Conservation (phyloP, 1,140 invertebrate species). For the Rhyacophila brunnea region DNA sequence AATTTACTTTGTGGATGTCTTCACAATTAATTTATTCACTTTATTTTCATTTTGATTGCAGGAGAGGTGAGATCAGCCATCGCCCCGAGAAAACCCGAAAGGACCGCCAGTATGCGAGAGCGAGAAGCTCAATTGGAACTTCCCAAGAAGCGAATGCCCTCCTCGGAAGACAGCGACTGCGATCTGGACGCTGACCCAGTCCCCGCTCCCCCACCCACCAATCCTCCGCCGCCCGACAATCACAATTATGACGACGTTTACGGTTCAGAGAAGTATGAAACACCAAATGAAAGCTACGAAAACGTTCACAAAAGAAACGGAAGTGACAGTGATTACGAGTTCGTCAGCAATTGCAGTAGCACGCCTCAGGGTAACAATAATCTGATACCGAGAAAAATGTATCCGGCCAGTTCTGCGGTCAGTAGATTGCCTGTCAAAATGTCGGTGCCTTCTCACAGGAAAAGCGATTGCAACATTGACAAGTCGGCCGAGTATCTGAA, state of each 20-base stretch:
- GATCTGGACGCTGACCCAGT: constrained; percentile 43
- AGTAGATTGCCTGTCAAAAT: constrained; percentile 18
- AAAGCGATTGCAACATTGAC: constrained; percentile 31
- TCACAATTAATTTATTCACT: too few species aligned
- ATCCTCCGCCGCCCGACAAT: constrained; percentile 42
- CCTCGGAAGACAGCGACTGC: constrained; percentile 49
- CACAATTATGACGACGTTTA: constrained; percentile 54
- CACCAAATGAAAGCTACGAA: constrained; percentile 8
- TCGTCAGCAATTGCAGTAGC: constrained; percentile 49
- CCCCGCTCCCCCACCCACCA: constrained; percentile 48
- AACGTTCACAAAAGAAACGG: constrained; percentile 47
- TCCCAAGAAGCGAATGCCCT: constrained; percentile 52
- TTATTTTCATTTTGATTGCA: constrained; percentile 42
- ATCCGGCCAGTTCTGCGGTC: constrained; percentile 3
- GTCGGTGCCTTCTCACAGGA: constrained; percentile 24
- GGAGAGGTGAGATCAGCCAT: constrained; percentile 75
- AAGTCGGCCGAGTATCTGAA: constrained; percentile 43
- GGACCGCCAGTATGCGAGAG: constrained; percentile 79
- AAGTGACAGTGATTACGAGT: constrained; percentile 65
- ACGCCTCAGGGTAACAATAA: constrained; percentile 19
- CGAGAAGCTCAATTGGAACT: constrained; percentile 63
- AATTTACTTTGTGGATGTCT: too few species aligned
- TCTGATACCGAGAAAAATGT: constrained; percentile 8
- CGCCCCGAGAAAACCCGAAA: constrained; percentile 74
- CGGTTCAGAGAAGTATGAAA: constrained; percentile 47